Base-by-base conservation (phyloP, 92 coral and sea anemone genomes). In the Siderastrea radians region DNA sequence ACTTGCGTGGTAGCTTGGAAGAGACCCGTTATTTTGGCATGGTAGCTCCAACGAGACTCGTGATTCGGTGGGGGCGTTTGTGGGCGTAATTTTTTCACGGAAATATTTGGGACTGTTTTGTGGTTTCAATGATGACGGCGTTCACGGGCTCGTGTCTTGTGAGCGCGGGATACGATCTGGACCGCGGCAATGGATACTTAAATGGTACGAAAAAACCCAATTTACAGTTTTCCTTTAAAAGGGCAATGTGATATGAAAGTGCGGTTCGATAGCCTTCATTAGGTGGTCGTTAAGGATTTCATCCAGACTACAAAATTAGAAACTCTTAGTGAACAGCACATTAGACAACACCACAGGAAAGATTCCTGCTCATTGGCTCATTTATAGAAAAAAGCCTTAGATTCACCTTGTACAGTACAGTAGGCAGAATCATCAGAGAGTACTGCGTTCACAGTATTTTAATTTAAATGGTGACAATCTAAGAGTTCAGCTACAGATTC, bases 91-190 rank as follows among this genome's bases (percentile, higher is more conserved):
- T 85, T 97, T 63, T 95, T 66, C 19, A 16, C 95, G 95, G 44
- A 97, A 97, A 85, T 98, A 97, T 86, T 86, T 91, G 78, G 90
- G 92, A 60, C 98, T 95, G 47, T 97, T 97, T n/a, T n/a, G n/a
- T 71, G 99, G 99, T 68, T 92, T 95, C 1, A 95, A 98, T 8
- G 94, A 94, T 79, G 99, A 72, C 95, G 93, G 84, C 89, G 62
- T 60, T 96, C 6, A 89, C 94, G 1, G 90, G 88, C 68, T 93
- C 98, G n/a, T 92, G 94, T 64, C 77, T 97, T 6, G 85, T 97
- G 14, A 93, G 99, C 81, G 92, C 98, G 5, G 99, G 98, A 2
- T 97, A 97, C 61, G 98, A 97, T 62, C 91, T 97, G 26, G 99
- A 97, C 75, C 91, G 92, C 16, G 99, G 99, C 49, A 94, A 93